Evolutionary conservation across 2,113 vertebrate species (phyloP), one percentile per base, ranked within the genome.

Genomic region (Colistium nudipinnis): DNA sequence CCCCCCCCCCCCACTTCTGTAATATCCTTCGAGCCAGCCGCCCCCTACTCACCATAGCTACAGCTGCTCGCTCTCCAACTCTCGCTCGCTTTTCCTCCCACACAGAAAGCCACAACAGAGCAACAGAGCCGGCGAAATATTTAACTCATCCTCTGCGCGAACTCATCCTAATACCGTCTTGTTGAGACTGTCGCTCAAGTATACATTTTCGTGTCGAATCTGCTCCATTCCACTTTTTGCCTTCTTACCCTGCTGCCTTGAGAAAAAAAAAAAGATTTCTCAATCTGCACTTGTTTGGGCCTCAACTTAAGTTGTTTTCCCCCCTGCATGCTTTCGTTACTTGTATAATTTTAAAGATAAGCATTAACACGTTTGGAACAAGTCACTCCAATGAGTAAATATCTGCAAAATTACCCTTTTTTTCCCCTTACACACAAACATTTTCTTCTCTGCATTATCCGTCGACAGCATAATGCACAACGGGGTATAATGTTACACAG

Each of bases 41-140:
- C 86, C 87, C 80, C 76, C 63, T 71, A 62, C 81, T 86, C 86
- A 83, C 87, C 90, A 90, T 89, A 86, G 89, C 80, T 90, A 89
- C 83, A 83, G 85, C 88, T 74, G 83, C 83, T 77, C 68, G 39
- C 76, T 86, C 78, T 74, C 70, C 55, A 85, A 80, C 84, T 83
- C 84, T 61, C 38, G 8, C 79, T 84, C 63, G 16, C 80, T 69
- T 80, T 57, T 81, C 82, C 82, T 84, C 88, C 84, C 81, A 88
- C 87, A 87, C 83, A 82, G 56, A 81, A 68, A 62, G n/a, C n/a
- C 73, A 69, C 68, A 82, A 62, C 80, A 78, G 53, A 60, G 81
- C 70, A 70, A 76, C 84, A 81, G 63, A 70, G 76, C 74, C 5
- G 38, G 61, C 45, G 27, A 70, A 86, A 81, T 48, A 68, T 87